Base-by-base conservation (phyloP, 1,140 invertebrate genomes). In the Laupala kohalensis region DNA sequence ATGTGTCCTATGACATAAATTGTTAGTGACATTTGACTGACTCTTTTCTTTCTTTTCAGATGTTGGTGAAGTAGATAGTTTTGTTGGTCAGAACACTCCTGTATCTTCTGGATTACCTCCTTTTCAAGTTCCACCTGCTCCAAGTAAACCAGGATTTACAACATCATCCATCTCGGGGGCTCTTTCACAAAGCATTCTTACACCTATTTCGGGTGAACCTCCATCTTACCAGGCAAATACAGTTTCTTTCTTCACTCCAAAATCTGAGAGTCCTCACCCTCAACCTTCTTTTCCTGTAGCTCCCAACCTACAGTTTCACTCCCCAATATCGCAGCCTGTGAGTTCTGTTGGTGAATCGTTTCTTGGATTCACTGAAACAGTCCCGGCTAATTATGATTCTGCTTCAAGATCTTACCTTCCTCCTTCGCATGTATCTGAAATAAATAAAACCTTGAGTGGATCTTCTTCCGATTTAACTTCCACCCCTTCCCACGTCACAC, bases 1-100 rank as follows among this genome's bases (percentile, higher is more conserved):
- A n/a, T n/a, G n/a, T n/a, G n/a, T n/a, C n/a, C n/a, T n/a, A n/a
- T n/a, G n/a, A n/a, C n/a, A n/a, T n/a, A n/a, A n/a, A n/a, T n/a
- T n/a, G n/a, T n/a, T n/a, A n/a, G n/a, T n/a, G n/a, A n/a, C n/a
- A n/a, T n/a, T n/a, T n/a, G n/a, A n/a, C n/a, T n/a, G n/a, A n/a
- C n/a, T 25, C 27, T 63, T 70, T 4, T 70, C 65, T 66, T 26
- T 15, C n/a, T 0, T 71, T 71, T 66, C 70, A 71, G 70, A 71
- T 25, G 26, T 71, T 27, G 70, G 70, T 28, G 70, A 71, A 66
- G 70, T 30, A 64, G 70, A 66, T 63, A 64, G 24, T 27, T 71
- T 71, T 28, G 26, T 71, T 26, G 70, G 70, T 26, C 70, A 71
- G 26, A 53, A 71, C 24, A n/a, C 64, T 64, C 70, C 28, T 24